Evolutionary conservation across 1,140 invertebrate species (phyloP).

Genomic region (Pissodes strobi): DNA sequence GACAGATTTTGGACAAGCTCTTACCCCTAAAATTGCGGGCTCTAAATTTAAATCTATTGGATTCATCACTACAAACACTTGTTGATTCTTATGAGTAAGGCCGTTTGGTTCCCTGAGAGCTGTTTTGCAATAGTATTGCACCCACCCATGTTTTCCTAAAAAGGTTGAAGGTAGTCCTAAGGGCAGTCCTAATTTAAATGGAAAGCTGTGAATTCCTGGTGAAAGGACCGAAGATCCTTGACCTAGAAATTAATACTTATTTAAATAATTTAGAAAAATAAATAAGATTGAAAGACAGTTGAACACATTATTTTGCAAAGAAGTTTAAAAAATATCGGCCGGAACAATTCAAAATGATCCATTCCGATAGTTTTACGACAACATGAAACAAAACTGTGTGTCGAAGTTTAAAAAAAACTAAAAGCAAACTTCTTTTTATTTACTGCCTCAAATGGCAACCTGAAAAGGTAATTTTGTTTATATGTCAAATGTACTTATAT

Average conservation of each 20-base stretch:
- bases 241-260: slow-evolving; percentile 61
- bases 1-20: slow-evolving; percentile 49
- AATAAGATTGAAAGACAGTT: not conserved
- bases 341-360: no score
- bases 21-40: slow-evolving; percentile 83
- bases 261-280: not conserved
- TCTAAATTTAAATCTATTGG: slow-evolving; percentile 93
- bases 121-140: slow-evolving; percentile 93
- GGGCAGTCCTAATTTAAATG: slow-evolving; percentile 90
- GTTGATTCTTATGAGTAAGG: slow-evolving; percentile 92
- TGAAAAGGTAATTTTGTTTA: no score
- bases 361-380: no score
- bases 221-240: slow-evolving; percentile 83
- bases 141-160: slow-evolving; percentile 92
- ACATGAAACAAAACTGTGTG: no score
- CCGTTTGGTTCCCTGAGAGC: slow-evolving; percentile 87
- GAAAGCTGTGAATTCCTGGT: slow-evolving; percentile 93
- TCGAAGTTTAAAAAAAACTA: no score
- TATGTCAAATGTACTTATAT: no score
- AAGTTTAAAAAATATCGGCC: no score
- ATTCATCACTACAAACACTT: slow-evolving; percentile 96
- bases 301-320: not conserved
- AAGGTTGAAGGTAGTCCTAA: slow-evolving; percentile 91
- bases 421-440: no score
- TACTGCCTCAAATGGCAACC: no score